Conservation (phyloP, 2,113 vertebrate genomes). For the Odontesthes bonariensis region DNA sequence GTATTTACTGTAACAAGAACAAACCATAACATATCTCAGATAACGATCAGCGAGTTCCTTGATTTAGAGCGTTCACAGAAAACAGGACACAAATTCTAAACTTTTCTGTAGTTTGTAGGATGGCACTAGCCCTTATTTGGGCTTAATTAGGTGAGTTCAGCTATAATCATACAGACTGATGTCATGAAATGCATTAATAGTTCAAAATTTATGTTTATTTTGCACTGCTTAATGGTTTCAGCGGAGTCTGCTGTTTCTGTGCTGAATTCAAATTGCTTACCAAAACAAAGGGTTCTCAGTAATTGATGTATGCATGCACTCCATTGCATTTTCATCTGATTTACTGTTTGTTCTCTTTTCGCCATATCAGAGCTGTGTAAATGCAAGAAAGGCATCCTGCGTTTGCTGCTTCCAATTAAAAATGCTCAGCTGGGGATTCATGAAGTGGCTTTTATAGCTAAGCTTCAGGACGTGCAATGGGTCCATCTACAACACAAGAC, state of each 20-base stretch:
- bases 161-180: no score
- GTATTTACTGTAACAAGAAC: slow-evolving; percentile 27
- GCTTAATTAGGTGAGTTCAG: not conserved
- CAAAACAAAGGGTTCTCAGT: slow-evolving; percentile 1
- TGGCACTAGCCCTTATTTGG: not conserved
- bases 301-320: not conserved
- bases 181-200: no score
- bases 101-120: not conserved
- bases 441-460: not conserved
- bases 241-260: not conserved
- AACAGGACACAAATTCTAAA: slow-evolving; percentile 3
- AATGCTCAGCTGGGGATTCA: slow-evolving; percentile 7
- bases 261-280: slow-evolving; percentile 1
- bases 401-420: slow-evolving; percentile 19
- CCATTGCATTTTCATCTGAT: not conserved
- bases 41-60: slow-evolving; percentile 17
- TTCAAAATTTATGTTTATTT: no score
- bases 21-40: slow-evolving; percentile 43
- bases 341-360: no score
- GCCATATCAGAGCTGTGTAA: slow-evolving; percentile 20
- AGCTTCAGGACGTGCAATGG: not conserved
- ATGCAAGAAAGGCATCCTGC: slow-evolving; percentile 7
- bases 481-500: slow-evolving; percentile 2
- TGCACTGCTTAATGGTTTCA: no score
- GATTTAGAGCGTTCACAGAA: slow-evolving; percentile 16